A percentile compares a stretch with the other conserved stretches of the same genome.
Conservation (phyloP, 1,140 invertebrate genomes). For the Euschistus heros region DNA sequence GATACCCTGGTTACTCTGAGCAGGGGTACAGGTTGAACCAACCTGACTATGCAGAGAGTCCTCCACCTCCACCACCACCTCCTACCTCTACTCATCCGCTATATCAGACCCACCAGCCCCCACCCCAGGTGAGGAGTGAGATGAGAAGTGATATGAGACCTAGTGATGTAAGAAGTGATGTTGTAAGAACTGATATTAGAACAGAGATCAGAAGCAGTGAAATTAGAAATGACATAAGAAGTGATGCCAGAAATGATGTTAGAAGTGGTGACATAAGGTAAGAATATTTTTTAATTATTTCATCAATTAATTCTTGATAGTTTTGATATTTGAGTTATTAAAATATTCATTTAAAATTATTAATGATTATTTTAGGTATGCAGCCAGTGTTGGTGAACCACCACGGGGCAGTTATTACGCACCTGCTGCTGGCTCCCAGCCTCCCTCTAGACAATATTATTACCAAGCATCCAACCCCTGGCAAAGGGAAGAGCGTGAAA, state of each 20-base stretch:
- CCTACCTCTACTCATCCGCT: slow-evolving; percentile 61
- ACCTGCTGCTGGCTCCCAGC: slow-evolving; percentile 35
- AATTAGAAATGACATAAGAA: too few relatives aligned
- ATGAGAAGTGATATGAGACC: neutral
- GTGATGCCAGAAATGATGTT: too few relatives aligned
- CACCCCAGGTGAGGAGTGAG: slow-evolving; percentile 8
- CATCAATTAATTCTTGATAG: too few relatives aligned
- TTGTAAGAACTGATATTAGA: too few relatives aligned
- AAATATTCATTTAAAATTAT: too few relatives aligned
- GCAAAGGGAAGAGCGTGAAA: slow-evolving; percentile 80
- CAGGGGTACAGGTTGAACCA: slow-evolving; percentile 2
- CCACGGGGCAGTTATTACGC: slow-evolving; percentile 63
- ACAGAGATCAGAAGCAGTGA: too few relatives aligned
- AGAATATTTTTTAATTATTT: too few relatives aligned
- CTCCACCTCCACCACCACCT: slow-evolving; percentile 55
- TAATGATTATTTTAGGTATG: slow-evolving; percentile 35
- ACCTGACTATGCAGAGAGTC: slow-evolving; percentile 39
- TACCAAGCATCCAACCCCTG: slow-evolving; percentile 63
- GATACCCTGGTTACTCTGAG: slow-evolving; percentile 14
- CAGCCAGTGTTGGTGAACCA: slow-evolving; percentile 61
- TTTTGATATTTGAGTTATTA: too few relatives aligned
- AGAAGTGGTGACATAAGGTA: too few relatives aligned
- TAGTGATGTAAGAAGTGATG: too few relatives aligned
- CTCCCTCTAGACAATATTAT: slow-evolving; percentile 37
- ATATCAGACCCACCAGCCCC: slow-evolving; percentile 35